Evolutionary conservation across 2,113 vertebrate species (phyloP).

Genomic region (Poecile atricapillus): DNA sequence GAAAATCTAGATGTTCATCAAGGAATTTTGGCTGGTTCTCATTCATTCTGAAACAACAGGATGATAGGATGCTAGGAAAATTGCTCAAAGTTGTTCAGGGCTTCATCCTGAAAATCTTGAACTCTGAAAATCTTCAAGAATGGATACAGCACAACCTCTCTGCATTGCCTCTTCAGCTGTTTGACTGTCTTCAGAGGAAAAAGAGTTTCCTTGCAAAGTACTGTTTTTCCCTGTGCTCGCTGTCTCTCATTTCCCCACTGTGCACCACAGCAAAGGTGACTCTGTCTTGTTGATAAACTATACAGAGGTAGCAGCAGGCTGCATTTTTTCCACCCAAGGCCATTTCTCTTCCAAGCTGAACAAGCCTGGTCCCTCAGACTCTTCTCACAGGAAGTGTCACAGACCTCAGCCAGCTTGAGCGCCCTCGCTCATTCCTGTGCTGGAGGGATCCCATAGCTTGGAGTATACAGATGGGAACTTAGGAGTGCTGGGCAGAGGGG

Average conservation of each 20-base stretch:
- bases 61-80: not conserved
- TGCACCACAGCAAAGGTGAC: fast-evolving
- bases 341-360: not conserved
- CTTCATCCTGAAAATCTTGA: not conserved
- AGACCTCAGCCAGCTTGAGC: not conserved
- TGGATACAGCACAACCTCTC: not conserved
- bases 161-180: not conserved
- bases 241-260: not conserved
- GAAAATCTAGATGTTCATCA: not conserved
- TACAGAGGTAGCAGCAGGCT: not conserved
- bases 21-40: not conserved
- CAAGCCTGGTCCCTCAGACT: not conserved
- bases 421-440: not conserved
- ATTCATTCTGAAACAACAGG: not conserved
- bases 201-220: not conserved
- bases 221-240: not conserved
- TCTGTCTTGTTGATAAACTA: not conserved
- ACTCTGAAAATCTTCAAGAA: not conserved
- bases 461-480: not conserved
- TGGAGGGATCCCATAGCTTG: not conserved
- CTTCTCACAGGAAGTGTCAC: not conserved
- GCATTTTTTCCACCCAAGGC: not conserved
- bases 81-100: not conserved
- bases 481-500: not conserved
- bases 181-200: not conserved